Evolutionary conservation across 2,888 invertebrate species (phyloP).

Genomic region (Euplagia quadripunctaria): DNA sequence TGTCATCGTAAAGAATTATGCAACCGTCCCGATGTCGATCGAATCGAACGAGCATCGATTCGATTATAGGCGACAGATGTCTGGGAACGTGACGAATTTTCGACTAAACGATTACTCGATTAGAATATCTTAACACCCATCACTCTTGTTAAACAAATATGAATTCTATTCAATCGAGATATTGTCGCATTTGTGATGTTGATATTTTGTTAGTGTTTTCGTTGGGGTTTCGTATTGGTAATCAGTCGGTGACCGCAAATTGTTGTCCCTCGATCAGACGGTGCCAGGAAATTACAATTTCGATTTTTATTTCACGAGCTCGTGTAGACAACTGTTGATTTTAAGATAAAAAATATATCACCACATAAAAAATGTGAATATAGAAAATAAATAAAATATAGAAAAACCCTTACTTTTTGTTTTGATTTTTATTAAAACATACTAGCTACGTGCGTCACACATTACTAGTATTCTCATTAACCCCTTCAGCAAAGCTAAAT

Average conservation of each 20-base stretch:
- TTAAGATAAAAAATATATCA: constrained; percentile 47
- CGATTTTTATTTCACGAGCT: constrained; percentile 83
- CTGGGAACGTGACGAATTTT: constrained; percentile 86
- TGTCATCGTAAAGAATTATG: constrained; percentile 86
- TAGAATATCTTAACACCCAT: constrained; percentile 57
- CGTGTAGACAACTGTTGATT: constrained; percentile 60
- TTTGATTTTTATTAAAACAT: too few relatives aligned
- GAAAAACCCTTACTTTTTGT: too few relatives aligned
- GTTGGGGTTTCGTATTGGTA: constrained; percentile 78
- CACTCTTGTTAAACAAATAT: constrained; percentile 30
- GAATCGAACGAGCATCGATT: constrained; percentile 73
- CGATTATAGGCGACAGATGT: constrained; percentile 87
- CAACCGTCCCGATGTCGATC: constrained; percentile 77
- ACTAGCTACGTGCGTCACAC: too few relatives aligned
- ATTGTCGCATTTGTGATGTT: constrained; percentile 51
- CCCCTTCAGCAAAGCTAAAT: too few relatives aligned
- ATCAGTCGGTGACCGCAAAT: constrained; percentile 87
- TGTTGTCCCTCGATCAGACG: constrained; percentile 86
- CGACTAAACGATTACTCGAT: constrained; percentile 69
- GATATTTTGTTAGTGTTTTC: constrained; percentile 61
- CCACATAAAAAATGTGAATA: background rate
- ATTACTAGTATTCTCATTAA: too few relatives aligned
- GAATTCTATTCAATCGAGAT: constrained; percentile 31
- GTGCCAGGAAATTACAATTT: constrained; percentile 86
- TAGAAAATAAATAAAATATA: too few relatives aligned